Evolutionary conservation across 2,113 vertebrate species (phyloP).

Genomic region (human (Homo sapiens)): GRCh38 chr4:41071001-41071500

Average conservation of each 20-base stretch:
- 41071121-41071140: not conserved
- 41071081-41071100: conserved; percentile 60
- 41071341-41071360: not conserved
- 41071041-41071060: conserved; percentile 50
- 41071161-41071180: not conserved
- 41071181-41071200: not conserved
- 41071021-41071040: conserved; percentile 13
- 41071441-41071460: too few relatives aligned
- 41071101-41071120: conserved; percentile 50
- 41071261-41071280: not conserved
- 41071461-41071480: too few relatives aligned
- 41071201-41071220: conserved; percentile 23
- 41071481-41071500: too few relatives aligned
- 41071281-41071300: not conserved
- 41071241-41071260: not conserved
- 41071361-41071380: not conserved
- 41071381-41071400: conserved; percentile 22
- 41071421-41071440: too few relatives aligned
- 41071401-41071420: too few relatives aligned
- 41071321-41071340: not conserved
- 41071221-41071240: not conserved
- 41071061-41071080: conserved; percentile 53
- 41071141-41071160: conserved; percentile 25
- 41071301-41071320: conserved; percentile 35
- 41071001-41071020: conserved; percentile 40